A percentile compares a stretch with the other conserved stretches of the same genome.
These are phyloP conservation scores for Callimorpha dominula DNA, from an alignment of 2,888 invertebrate genomes.

Conservation along the genomic window DNA sequence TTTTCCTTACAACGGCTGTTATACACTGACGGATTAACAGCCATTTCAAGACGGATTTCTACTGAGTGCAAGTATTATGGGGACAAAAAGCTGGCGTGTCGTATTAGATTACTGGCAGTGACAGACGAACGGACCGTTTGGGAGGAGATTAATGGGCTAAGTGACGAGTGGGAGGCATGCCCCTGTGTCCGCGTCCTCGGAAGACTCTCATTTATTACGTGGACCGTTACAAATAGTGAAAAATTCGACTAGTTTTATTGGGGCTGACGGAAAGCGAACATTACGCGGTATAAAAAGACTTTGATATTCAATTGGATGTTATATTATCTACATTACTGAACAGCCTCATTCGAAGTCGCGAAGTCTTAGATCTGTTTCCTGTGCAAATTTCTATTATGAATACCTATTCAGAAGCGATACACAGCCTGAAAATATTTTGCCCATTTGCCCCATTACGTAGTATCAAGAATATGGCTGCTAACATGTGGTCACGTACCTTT, in stretches of 20 bases:
- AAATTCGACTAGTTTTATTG: conserved; percentile 73
- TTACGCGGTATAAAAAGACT: conserved; percentile 8
- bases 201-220: conserved; percentile 76
- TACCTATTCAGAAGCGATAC: too few relatives aligned
- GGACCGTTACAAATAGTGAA: conserved; percentile 72
- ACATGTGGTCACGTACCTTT: too few relatives aligned
- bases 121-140: conserved; percentile 82
- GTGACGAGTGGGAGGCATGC: conserved; percentile 82
- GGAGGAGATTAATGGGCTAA: conserved; percentile 84
- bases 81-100: conserved; percentile 85
- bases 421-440: too few relatives aligned
- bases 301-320: conserved; percentile 5
- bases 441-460: too few relatives aligned
- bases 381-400: background rate
- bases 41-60: conserved; percentile 78
- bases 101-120: conserved; percentile 85
- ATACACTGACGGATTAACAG: conserved; percentile 75
- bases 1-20: conserved; percentile 67
- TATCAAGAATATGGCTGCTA: too few relatives aligned
- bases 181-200: conserved; percentile 62
- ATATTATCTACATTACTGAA: background rate
- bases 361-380: background rate
- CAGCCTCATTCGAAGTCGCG: background rate
- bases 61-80: conserved; percentile 78
- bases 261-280: conserved; percentile 24